Conservation (phyloP, 2,888 invertebrate genomes). For the Tuta absoluta region DNA sequence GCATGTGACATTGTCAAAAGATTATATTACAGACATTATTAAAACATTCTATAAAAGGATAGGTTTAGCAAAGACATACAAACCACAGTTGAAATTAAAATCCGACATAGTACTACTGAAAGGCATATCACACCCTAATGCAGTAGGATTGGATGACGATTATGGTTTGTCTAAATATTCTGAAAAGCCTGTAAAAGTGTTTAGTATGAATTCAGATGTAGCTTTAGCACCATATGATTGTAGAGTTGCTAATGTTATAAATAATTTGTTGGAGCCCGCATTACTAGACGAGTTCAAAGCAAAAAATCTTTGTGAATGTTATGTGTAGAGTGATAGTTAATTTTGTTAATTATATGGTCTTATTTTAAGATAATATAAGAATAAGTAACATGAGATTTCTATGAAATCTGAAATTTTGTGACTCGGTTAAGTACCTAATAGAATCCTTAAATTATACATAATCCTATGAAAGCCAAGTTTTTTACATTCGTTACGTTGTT, state of each 20-base stretch:
- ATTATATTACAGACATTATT: conserved; percentile 45
- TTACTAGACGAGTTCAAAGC: conserved; percentile 37
- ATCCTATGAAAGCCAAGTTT: no score
- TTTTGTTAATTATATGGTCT: no score
- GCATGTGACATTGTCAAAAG: conserved; percentile 34
- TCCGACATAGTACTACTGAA: conserved; percentile 55
- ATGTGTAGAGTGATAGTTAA: not conserved
- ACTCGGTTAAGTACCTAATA: no score
- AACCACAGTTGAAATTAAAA: conserved; percentile 47
- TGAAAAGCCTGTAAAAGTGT: conserved; percentile 46
- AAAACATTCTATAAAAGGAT: conserved; percentile 48
- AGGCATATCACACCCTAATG: conserved; percentile 41
- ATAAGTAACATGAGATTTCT: no score
- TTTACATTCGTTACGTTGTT: no score
- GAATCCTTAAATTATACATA: no score
- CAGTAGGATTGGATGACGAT: conserved; percentile 42
- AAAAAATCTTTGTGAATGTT: conserved; percentile 8
- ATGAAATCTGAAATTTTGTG: no score
- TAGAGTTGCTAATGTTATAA: conserved; percentile 52
- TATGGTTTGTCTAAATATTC: conserved; percentile 54
- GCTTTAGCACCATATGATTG: conserved; percentile 44
- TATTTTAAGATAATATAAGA: no score
- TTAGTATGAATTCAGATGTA: conserved; percentile 46
- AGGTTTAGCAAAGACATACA: conserved; percentile 44
- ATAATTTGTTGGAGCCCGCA: conserved; percentile 43